Evolutionary conservation across 2,113 vertebrate genomes (phyloP), one percentile per base, ranked within the genome.

Genomic region (Spilogale gracilis): DNA sequence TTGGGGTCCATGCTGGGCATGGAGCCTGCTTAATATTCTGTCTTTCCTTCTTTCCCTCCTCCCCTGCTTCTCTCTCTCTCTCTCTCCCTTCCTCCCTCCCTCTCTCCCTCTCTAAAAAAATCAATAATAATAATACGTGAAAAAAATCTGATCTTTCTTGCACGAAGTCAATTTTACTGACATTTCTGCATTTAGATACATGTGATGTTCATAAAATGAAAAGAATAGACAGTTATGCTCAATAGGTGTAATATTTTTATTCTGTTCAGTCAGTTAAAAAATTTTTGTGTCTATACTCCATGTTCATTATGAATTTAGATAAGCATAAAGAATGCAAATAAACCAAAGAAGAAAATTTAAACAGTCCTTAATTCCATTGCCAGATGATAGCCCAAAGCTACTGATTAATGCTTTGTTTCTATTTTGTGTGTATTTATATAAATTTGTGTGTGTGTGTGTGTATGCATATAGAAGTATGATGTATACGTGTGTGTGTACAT

Each of bases 321-420:
- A 61, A 74, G 17, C 32, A 58, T 18, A 81, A 25, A 83, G 60
- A 90, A 61, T 43, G 9, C 54, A 83, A 60, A 20, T 65, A 87
- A 94, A 14, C 30, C 73, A 58, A 90, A 96, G 54, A 82, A 23
- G 65, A 83, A 89, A 79, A 69, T 58, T 79, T 38, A 93, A 93
- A 88, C 27, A n/a, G n/a, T 84, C 16, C 86, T 95, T 71, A 63
- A 92, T 76, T 80, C 65, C 4, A 5, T 88, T 0, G 0, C 63
- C 43, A 76, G 38, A 91, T 11, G 2, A n/a, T 65, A 38, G 43
- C 23, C 27, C 32, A 61, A 79, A 73, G 17, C n/a, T 61, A 7
- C 74, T 69, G 5, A 8, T 21, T 79, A 61, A 23, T 4, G 0
- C 48, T 89, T 43, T 63, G 27, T 48, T 73, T 9, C 52, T 65